These are phyloP conservation scores for Pangasianodon gigas DNA, from an alignment of 2,113 vertebrate species.

Conservation along the genomic window DNA sequence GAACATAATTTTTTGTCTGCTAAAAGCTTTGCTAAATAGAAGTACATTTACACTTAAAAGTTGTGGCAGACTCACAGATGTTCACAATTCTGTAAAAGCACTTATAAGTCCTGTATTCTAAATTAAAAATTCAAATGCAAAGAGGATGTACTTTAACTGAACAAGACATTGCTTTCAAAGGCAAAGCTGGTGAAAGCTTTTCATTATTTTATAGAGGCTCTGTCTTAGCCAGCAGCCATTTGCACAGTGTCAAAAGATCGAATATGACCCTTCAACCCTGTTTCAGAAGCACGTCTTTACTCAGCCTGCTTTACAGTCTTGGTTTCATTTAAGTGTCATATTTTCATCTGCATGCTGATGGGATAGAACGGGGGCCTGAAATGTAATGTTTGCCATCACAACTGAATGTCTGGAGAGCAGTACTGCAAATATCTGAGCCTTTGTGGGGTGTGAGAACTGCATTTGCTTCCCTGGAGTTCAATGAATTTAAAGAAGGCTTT, in stretches of 20 bases:
- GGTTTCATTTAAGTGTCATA: constrained; percentile 67
- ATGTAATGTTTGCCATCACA: constrained; percentile 55
- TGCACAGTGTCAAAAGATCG: constrained; percentile 11
- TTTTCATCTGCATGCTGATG: constrained; percentile 78
- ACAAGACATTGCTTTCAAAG: constrained; percentile 46
- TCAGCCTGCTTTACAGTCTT: constrained; percentile 53
- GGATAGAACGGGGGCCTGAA: constrained; percentile 63
- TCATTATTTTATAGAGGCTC: constrained; percentile 59
- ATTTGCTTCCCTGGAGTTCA: constrained; percentile 58
- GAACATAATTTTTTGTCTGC: neutral
- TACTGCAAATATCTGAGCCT: constrained; percentile 51
- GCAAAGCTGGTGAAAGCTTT: constrained; percentile 55
- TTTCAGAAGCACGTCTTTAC: constrained; percentile 42
- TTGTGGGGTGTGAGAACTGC: constrained; percentile 61
- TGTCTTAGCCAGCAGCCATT: constrained; percentile 42
- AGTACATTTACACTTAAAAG: constrained; percentile 1
- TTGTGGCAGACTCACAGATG: constrained; percentile 46
- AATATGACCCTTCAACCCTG: constrained; percentile 9
- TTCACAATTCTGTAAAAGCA: constrained; percentile 34
- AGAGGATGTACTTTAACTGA: constrained; percentile 45
- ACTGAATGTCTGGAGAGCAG: constrained; percentile 45
- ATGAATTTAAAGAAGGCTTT: constrained; percentile 74
- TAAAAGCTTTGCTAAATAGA: constrained; percentile 13
- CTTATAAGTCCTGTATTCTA: neutral
- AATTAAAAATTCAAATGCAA: constrained; percentile 52